Evolutionary conservation across 2,888 invertebrate species (phyloP), one percentile per base, ranked within the genome.

Genomic region (Napeogenes sylphis): DNA sequence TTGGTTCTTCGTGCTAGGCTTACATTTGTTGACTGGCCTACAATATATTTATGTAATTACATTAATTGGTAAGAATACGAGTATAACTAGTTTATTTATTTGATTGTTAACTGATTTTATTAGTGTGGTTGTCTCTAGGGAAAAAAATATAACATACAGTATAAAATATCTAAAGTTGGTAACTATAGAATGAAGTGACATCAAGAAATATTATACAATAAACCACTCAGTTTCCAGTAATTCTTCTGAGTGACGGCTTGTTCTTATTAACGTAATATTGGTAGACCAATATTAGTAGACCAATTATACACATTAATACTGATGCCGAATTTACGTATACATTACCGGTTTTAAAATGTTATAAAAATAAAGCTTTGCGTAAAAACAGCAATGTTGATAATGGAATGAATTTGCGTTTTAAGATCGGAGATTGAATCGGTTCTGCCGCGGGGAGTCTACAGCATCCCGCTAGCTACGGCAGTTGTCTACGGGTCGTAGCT

Each of bases 401-500:
- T 69, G 76, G 69, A 74, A 67, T 65, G 68, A 72, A 67, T 67
- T 63, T 55, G 45, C 38, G 47, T 73, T 70, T 68, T 68, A 75
- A 72, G 73, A 76, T 68, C 56, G 75, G 76, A 73, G 70, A 71
- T 72, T 71, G 72, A 72, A 72, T 69, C 73, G 73, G 74, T 80
- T 78, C 76, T 77, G 73, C 68, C 71, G 77, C 73, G 75, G 70
- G 79, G 78, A 68, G 76, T 42, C 79, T 79, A 80, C 82, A 84
- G 81, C 76, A 79, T 80, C 77, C 77, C 76, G 70, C 75, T 75
- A 71, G 80, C 78, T 83, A 71, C 77, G 77, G 83, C 87, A 90
- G 88, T 90, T 77, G 71, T 79, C 85, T 85, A 85, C 86, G 84
- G 72, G 74, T 68, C 84, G 86, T 84, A 83, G 87, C 21, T 21